Base-by-base conservation (phyloP, 2,113 vertebrate species). In the Mungos mungo region DNA sequence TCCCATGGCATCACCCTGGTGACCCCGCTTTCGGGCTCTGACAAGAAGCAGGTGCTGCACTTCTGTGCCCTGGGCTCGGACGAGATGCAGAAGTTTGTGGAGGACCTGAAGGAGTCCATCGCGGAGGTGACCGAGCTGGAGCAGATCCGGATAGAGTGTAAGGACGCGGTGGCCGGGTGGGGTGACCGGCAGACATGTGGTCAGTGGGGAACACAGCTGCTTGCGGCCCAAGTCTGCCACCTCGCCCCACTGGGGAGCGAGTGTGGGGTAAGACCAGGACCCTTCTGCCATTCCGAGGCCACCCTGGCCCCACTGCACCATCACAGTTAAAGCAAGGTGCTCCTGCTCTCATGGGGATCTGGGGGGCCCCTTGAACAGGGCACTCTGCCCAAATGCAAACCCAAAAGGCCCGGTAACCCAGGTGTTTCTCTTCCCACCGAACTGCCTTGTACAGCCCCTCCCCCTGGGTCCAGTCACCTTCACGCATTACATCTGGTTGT, bases 61-160 rank as follows among this genome's bases (percentile, higher is more conserved):
- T 99, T 99, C 99, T 99, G 99, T 96, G 99, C 99, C 91, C 99
- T 99, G 85, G 99, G 99, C 71, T 99, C 99, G 0, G 99, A 99
- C 0, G 99, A 99, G 98, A 99, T 99, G 98, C 99, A 99, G 96
- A 99, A 99, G 98, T 99, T 99, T 95, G 99, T 99, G 54, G 99
- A 99, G 98, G 99, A 99, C 97, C 99, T 99, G 98, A 99, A 99
- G 97, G 99, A 99, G 95, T 99, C 99, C 35, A 99, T 99, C 94
- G 99, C 99, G 9, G 99, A 99, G 98, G 99, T 99, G 98, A 99
- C 99, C 1, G 99, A 99, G 98, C 99, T 99, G 99, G 99, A 99
- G 96, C 99, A 99, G 98, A 99, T 99, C 97, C 99, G 99, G 96
- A 99, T 99, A 97, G 99, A 99, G 98, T 99, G 99, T 99, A 99